Base-by-base conservation (phyloP, 2,797 vertebrate species). In the Rhabdophis nuchalis region DNA sequence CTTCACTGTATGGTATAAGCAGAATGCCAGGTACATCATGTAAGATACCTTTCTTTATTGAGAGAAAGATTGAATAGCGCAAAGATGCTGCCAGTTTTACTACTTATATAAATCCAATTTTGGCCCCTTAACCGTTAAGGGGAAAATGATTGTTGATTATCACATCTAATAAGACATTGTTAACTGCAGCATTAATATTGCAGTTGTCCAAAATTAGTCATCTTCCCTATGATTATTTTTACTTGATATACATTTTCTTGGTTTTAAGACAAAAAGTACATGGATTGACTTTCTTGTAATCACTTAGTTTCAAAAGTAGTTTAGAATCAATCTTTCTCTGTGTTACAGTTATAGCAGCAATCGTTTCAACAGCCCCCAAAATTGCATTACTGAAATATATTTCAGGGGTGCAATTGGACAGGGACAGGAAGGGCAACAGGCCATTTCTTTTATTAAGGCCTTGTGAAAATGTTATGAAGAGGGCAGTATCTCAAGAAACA, bases 401-500 rank as follows among this genome's bases (percentile, higher is more conserved):
- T 98, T 98, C 97, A 97, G 98, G 97, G 97, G 98, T 98, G 97
- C 97, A 97, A 98, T 98, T 98, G 98, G 97, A 97, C 96, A 97
- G 97, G 96, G 97, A 98, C 97, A 97, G 97, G 97, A 97, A 98
- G 98, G 98, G 97, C 97, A 97, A 96, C 96, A 97, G 97, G 97
- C 97, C 97, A 98, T 96, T 98, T 97, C 97, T 97, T 98, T 97
- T 98, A 98, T 97, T 97, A 96, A 97, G 96, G 97, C 98, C 97
- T 98, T 97, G 97, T 96, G 96, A 97, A 98, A 98, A 98, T 98
- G 98, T 98, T 98, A 98, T 97, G 97, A 97, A 98, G 96, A 98
- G 98, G 98, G 97, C 97, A 98, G 97, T 99, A 98, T 99, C 98
- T 98, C 97, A 98, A 99, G 98, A 99, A 99, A 99, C 99, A 99